These are phyloP conservation scores for Dascyllus trimaculatus DNA, from an alignment of 2,113 vertebrate species.

Conservation along the genomic window DNA sequence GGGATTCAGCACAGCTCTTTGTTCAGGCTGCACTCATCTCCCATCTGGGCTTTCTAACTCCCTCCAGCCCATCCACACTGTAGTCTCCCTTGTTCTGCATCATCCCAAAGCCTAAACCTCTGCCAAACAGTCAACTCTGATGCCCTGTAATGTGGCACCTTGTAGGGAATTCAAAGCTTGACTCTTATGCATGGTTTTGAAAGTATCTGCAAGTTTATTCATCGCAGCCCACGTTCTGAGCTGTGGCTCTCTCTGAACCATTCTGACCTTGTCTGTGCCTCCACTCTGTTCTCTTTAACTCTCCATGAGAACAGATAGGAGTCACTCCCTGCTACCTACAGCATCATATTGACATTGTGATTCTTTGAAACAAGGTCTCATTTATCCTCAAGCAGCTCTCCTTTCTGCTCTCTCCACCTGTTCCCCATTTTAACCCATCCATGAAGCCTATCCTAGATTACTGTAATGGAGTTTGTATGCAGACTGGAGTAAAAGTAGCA, in stretches of 20 bases:
- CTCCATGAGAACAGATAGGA: background rate
- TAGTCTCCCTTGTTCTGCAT: slow-evolving; percentile 24
- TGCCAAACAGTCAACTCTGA: slow-evolving; percentile 10
- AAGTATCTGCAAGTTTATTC: background rate
- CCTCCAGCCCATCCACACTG: slow-evolving; percentile 23
- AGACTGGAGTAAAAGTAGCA: background rate
- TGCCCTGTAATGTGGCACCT: background rate
- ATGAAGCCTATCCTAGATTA: background rate
- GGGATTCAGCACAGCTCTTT: slow-evolving; percentile 41
- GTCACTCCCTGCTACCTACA: background rate
- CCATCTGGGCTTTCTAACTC: slow-evolving; percentile 45
- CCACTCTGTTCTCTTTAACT: background rate
- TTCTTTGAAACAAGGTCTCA: background rate
- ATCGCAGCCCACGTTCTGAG: background rate
- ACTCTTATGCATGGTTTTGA: background rate
- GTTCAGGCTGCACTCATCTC: slow-evolving; percentile 59
- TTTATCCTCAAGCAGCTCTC: background rate
- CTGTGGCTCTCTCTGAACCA: background rate
- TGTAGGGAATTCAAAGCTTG: slow-evolving; percentile 7
- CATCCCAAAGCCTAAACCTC: slow-evolving; percentile 27
- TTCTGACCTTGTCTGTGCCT: background rate
- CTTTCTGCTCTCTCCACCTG: background rate
- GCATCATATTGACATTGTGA: too few species aligned
- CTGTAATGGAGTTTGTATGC: background rate
- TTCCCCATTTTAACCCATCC: background rate